Evolutionary conservation across 2,113 vertebrate species (phyloP).

Genomic region (Kobus ellipsiprymnus): DNA sequence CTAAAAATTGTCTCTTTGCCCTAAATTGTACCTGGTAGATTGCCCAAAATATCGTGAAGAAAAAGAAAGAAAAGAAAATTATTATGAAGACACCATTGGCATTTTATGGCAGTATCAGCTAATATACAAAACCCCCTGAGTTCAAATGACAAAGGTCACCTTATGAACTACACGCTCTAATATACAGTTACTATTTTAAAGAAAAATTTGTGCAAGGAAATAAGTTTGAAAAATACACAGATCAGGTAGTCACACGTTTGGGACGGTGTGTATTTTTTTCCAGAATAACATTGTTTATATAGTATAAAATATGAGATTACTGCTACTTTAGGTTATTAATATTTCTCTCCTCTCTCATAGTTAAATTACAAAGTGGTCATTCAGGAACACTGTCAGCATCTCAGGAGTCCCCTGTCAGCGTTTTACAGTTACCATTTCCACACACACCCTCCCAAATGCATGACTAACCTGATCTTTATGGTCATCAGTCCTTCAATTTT

Average conservation of each 20-base stretch:
- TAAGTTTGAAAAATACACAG: not conserved
- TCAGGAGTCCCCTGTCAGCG: too few relatives aligned
- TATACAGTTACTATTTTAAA: not conserved
- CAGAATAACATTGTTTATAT: not conserved
- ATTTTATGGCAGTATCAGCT: not conserved
- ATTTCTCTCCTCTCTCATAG: not conserved
- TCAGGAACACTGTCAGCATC: too few relatives aligned
- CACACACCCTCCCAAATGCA: rapidly evolving
- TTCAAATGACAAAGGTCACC: not conserved
- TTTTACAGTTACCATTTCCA: not conserved
- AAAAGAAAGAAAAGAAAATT: not conserved
- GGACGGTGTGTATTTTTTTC: not conserved
- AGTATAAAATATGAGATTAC: not conserved
- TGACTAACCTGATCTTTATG: not conserved
- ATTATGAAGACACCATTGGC: not conserved
- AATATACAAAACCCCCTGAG: not conserved
- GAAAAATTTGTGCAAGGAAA: not conserved
- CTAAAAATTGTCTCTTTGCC: conserved; percentile 28
- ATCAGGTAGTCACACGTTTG: too few relatives aligned
- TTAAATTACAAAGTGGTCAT: not conserved
- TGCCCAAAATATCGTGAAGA: conserved; percentile 27
- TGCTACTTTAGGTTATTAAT: not conserved
- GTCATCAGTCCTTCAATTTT: not conserved
- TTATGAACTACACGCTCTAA: not conserved
- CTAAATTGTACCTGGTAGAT: not conserved